These are phyloP conservation scores for Anthopleura xanthogrammica DNA, from an alignment of 92 coral and sea anemone species.

Conservation along the genomic window DNA sequence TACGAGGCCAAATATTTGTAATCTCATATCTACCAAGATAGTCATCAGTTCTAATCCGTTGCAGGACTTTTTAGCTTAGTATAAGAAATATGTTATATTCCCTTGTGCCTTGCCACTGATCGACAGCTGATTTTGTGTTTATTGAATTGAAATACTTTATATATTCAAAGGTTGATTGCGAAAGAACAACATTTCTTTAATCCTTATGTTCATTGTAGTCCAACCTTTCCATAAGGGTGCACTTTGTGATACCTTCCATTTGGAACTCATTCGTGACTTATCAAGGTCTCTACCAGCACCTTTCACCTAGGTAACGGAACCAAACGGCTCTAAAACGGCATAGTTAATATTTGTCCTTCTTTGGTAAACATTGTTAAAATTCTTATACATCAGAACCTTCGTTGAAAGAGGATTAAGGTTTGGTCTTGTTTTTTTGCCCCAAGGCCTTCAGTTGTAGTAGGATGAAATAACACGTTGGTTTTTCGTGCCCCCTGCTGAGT, in stretches of 20 bases:
- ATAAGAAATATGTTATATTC: no score
- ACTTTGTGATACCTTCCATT: neutral
- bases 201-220: neutral
- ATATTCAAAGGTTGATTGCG: neutral
- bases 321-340: neutral
- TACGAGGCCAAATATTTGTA: no score
- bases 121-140: no score
- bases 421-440: neutral
- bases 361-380: neutral
- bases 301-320: constrained; percentile 1
- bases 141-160: no score
- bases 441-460: neutral
- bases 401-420: neutral
- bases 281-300: neutral
- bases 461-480: constrained; percentile 2
- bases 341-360: neutral
- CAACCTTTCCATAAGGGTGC: no score
- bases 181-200: neutral
- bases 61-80: no score
- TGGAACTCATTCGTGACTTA: neutral
- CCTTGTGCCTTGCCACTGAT: no score
- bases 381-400: neutral
- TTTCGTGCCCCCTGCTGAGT: constrained; percentile 3
- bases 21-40: no score
- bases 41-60: no score